A percentile compares a stretch with the other conserved stretches of the same genome.
phyloP scores from a whole-genome alignment of 2,113 vertebrate genomes.

The Urocolius indicus region DNA sequence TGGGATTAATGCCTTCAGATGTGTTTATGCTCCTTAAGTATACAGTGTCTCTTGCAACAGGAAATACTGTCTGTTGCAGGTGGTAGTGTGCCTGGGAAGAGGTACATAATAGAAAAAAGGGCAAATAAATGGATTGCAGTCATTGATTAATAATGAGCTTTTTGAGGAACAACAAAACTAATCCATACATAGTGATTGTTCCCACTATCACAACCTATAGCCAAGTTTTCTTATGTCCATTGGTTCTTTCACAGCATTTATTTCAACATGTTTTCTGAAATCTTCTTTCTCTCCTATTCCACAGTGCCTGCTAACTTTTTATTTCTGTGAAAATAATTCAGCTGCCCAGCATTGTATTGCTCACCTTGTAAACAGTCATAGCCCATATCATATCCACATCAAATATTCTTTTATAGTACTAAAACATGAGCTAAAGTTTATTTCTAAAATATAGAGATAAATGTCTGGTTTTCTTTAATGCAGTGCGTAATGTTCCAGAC shows the following conservation, averaged over 20 bases:
- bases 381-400: neutral
- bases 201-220: fast-evolving
- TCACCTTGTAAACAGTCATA: neutral
- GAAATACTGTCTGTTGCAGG: neutral
- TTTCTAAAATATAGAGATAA: neutral
- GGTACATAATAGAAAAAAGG: neutral
- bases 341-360: neutral
- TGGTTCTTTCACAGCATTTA: neutral
- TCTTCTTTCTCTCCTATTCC: neutral
- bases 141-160: neutral
- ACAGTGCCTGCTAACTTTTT: neutral
- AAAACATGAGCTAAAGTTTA: neutral
- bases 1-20: neutral
- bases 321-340: neutral
- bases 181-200: fast-evolving
- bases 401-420: neutral
- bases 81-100: neutral
- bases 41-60: neutral
- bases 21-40: neutral
- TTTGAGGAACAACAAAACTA: neutral
- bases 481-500: neutral
- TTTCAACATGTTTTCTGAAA: neutral
- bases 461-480: slow-evolving; percentile 1
- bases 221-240: neutral
- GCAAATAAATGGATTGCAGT: neutral